Base-by-base conservation (phyloP, 2,113 vertebrate species). In the Clarias magur region DNA sequence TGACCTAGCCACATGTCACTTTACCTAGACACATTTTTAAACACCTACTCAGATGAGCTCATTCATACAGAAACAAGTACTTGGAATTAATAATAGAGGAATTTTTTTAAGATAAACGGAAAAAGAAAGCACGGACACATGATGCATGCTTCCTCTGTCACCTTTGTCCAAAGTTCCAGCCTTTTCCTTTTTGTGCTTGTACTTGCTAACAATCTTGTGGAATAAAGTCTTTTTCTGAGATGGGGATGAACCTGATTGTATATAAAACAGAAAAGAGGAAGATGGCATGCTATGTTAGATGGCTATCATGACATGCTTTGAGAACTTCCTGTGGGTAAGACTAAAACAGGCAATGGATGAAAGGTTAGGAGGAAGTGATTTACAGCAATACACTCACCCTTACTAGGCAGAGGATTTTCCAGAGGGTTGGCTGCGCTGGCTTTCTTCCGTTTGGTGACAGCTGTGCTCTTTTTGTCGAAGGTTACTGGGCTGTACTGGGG, bases 151-250 rank as follows among this genome's bases (percentile, higher is more conserved):
- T 75, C 82, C 30, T 91, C 85, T 86, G 88, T 95, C 94, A 98
- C 97, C 97, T 97, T 96, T 96, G 90, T 97, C 97, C 90, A 92
- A 94, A 94, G 93, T 96, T 96, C 94, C 96, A 95, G 94, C 93
- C 94, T 96, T 98, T 93, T 97, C 95, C 96, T 96, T 98, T 96
- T 95, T 97, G 93, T 96, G 95, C 95, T 98, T 98, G 96, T 95
- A 97, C 96, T 96, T 99, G 96, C 94, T 98, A 96, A 97, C 95
- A 96, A 98, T 97, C 97, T 97, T 98, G 96, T 97, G 95, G 96
- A 98, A 96, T 94, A 97, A 95, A 94, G 96, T 96, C 95, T 97
- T 98, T 97, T 97, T 95, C 96, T 97, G 95, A 96, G 96, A 96
- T 97, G 96, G 94, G 95, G 96, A 97, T 97, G 96, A 92, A 96